Base-by-base conservation (phyloP, 2,797 vertebrate genomes). In the Manis javanica region DNA sequence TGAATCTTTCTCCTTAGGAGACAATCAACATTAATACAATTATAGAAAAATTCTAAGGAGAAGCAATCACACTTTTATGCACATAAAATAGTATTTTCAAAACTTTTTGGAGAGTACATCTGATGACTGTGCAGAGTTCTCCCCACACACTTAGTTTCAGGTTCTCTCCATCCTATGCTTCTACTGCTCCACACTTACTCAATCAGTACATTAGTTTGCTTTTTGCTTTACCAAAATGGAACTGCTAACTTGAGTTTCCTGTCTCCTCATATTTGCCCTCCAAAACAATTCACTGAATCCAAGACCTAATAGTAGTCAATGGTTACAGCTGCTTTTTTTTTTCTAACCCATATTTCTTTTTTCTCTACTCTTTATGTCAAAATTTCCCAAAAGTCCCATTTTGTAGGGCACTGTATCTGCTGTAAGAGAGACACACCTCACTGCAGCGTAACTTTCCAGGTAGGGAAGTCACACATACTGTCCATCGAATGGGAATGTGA, bases 1-100 rank as follows among this genome's bases (percentile, higher is more conserved):
- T 55, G n/a, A 93, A 53, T 16, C 86, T 72, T 71, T 51, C 24
- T 95, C 51, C 74, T 61, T 93, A 94, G 75, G 49, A 34, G 26
- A 93, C 98, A 96, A 31, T 37, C 49, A 63, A 95, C 15, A 63
- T 87, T 83, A 93, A 94, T 61, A 84, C 82, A 91, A 93, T 9
- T 8, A 88, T 19, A 39, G 42, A 66, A 88, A 93, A 91, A 79
- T 84, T 84, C 12, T 66, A 68, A 55, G 53, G 37, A 26, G 39
- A 87, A 87, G 29, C 16, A 74, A 87, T 51, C 13, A 19, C 2
- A 55, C 2, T 37, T 71, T 69, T 39, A 61, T 21, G 59, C 66
- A 78, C 5, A 53, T 34, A 81, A 95, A 89, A 59, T 5, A 55
- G 19, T 23, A 61, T 29, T 39, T 92, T 72, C 34, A 64, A 92